Conservation (phyloP, 2,888 invertebrate species). For the Teinopalpus imperialis region DNA sequence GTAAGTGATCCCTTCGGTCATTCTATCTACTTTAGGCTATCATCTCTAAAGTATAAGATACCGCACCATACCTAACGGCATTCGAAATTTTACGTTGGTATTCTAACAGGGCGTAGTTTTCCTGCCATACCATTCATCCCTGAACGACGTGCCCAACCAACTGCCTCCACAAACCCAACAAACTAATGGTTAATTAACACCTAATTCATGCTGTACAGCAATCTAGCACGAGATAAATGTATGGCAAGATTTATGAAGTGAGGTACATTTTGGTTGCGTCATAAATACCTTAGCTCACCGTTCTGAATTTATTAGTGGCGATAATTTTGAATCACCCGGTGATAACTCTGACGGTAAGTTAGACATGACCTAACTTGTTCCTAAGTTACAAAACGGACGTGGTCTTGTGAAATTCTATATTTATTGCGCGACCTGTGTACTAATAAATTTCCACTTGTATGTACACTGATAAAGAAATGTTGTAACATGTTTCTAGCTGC, state of each 20-base stretch:
- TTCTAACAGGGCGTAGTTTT: too few species aligned
- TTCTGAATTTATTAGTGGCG: slow-evolving; percentile 11
- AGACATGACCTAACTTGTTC: slow-evolving; percentile 2
- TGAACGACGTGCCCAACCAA: too few species aligned
- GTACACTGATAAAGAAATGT: too few species aligned
- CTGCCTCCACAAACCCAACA: neutral
- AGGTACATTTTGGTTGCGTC: slow-evolving; percentile 6
- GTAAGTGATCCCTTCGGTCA: too few species aligned
- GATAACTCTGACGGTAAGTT: slow-evolving; percentile 9
- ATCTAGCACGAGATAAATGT: slow-evolving; percentile 1
- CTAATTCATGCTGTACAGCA: slow-evolving; percentile 3
- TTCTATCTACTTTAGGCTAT: too few species aligned
- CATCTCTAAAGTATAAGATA: too few species aligned
- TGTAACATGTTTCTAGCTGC: too few species aligned
- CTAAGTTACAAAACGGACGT: neutral
- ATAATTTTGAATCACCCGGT: slow-evolving; percentile 16
- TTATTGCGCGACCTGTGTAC: slow-evolving; percentile 8
- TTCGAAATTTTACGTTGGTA: too few species aligned
- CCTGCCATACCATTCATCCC: too few species aligned
- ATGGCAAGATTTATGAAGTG: neutral
- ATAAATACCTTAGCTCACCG: slow-evolving; percentile 2
- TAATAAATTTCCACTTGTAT: neutral
- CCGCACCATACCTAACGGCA: too few species aligned
- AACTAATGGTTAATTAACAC: slow-evolving; percentile 1
- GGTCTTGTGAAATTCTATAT: slow-evolving; percentile 2